phyloP scores from a whole-genome alignment of 2,113 vertebrate species.

The Eolophus roseicapilla region DNA sequence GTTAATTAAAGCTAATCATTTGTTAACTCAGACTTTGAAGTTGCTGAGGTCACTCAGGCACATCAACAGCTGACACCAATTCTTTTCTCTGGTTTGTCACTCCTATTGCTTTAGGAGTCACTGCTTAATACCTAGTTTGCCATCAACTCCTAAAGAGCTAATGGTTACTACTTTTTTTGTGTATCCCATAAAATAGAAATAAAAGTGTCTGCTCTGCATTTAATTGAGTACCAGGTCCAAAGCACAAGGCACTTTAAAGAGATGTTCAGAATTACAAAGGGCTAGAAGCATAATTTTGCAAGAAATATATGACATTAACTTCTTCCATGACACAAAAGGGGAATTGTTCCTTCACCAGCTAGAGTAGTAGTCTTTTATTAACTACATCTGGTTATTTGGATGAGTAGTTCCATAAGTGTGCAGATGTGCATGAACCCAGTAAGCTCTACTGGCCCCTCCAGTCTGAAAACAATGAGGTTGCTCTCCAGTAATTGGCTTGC shows the following conservation, averaged over 20 bases:
- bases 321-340: not conserved
- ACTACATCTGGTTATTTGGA: not conserved
- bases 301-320: not conserved
- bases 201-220: not conserved
- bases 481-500: constrained; percentile 4
- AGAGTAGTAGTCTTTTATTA: not conserved
- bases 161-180: not conserved
- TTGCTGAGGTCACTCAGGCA: not conserved
- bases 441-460: not conserved
- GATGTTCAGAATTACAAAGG: not conserved
- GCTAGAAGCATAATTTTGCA: not conserved
- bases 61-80: not conserved
- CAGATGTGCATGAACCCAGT: not conserved
- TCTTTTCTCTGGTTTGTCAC: not conserved
- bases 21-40: not conserved
- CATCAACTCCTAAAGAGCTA: not conserved
- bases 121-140: not conserved
- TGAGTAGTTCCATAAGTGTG: not conserved
- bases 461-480: not conserved
- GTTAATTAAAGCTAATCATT: not conserved
- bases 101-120: not conserved
- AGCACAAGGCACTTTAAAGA: not conserved
- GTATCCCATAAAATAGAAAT: not conserved
- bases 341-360: not conserved
- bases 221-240: not conserved